Conservation (phyloP, 2,797 vertebrate genomes). For the Phoxinus dragarum region DNA sequence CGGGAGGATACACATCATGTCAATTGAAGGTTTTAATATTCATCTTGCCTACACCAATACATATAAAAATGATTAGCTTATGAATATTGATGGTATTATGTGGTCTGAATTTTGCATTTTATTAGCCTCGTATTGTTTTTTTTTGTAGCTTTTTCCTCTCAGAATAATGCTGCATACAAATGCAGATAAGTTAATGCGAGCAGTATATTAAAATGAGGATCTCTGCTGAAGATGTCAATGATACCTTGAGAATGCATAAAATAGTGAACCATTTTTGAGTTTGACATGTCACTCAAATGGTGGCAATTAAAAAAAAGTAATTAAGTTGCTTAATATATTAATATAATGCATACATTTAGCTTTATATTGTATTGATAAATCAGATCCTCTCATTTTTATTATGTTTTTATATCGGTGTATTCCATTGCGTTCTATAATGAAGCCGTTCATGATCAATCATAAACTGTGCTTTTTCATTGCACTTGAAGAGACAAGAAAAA, state of each 20-base stretch:
- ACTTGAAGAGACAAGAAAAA: not conserved
- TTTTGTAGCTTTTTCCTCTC: not conserved
- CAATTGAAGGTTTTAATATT: conserved; percentile 17
- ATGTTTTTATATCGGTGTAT: not conserved
- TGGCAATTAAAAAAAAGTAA: not conserved
- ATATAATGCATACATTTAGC: not conserved
- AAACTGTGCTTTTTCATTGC: not conserved
- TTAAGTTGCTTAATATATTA: not conserved
- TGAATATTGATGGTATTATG: not conserved
- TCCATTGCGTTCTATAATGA: not conserved
- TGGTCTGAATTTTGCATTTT: not conserved
- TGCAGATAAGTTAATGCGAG: not conserved
- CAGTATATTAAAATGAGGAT: not conserved
- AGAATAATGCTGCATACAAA: not conserved
- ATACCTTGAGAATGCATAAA: not conserved
- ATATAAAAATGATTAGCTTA: not conserved
- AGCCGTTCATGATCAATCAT: not conserved
- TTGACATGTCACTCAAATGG: not conserved
- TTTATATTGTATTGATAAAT: not conserved
- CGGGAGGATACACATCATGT: not conserved
- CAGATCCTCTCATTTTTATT: not conserved
- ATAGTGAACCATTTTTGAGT: not conserved
- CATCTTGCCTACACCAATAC: not conserved
- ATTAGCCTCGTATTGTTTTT: not conserved
- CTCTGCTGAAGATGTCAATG: not conserved